phyloP scores from a whole-genome alignment of 30 jellyfish, hydroid and myxozoan genomes.

The Nemopilema nomurai region DNA sequence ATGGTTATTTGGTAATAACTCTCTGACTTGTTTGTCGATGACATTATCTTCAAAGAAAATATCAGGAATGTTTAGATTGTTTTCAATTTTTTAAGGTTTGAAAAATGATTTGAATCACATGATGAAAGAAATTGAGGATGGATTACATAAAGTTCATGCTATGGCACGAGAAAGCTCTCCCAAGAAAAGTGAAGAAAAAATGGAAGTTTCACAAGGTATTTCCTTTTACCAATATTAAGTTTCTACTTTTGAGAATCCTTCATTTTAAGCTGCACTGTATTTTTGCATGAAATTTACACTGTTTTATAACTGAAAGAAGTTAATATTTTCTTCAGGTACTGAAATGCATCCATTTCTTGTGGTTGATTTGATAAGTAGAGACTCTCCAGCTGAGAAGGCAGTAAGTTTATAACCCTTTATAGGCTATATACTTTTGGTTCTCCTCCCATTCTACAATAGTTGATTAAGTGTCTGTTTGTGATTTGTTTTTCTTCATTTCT shows the following conservation, averaged over 20 bases:
- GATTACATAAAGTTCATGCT: conserved; percentile 80
- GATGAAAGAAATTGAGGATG: conserved; percentile 85
- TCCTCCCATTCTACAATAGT: too few relatives aligned
- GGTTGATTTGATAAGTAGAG: conserved; percentile 77
- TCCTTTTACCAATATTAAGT: not conserved
- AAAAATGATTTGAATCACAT: conserved; percentile 67
- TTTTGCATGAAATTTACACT: not conserved
- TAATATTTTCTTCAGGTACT: conserved; percentile 7
- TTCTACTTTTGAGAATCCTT: not conserved
- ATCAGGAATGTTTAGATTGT: too few relatives aligned
- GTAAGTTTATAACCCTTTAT: conserved; percentile 50
- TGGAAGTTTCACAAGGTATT: conserved; percentile 41
- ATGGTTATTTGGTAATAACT: too few relatives aligned
- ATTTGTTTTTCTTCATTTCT: not conserved
- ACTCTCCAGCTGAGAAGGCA: conserved; percentile 91
- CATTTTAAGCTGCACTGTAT: not conserved
- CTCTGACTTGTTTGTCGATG: too few relatives aligned
- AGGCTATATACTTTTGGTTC: too few relatives aligned
- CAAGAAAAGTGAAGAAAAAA: conserved; percentile 17
- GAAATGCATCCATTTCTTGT: conserved; percentile 64
- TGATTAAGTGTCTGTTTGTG: too few relatives aligned
- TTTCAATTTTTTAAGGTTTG: conserved; percentile 62
- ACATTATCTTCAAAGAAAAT: too few relatives aligned
- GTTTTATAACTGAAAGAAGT: not conserved
- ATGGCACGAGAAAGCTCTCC: conserved; percentile 48